Conservation (phyloP, 2,113 vertebrate genomes). For the Urocitellus parryii region DNA sequence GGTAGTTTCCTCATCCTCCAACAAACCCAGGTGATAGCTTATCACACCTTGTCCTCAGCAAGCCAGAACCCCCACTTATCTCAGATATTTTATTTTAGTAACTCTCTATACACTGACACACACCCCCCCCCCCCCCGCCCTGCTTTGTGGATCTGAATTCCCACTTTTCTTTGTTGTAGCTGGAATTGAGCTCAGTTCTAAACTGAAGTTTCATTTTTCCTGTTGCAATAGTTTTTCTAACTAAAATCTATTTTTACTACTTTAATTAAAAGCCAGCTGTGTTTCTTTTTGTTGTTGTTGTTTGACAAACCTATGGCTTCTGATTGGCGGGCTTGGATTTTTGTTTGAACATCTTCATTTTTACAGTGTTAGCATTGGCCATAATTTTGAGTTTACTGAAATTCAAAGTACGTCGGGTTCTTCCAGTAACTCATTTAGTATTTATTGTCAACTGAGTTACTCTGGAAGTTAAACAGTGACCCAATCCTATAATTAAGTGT, state of each 20-base stretch:
- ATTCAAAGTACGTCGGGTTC: background rate
- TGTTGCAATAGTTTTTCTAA: background rate
- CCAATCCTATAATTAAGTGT: background rate
- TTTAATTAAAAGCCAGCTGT: background rate
- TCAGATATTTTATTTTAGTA: too few species aligned
- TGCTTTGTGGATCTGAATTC: background rate
- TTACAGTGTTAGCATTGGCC: background rate
- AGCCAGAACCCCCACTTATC: background rate
- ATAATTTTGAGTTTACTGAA: slow-evolving; percentile 23
- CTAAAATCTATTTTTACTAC: background rate
- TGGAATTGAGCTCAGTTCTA: background rate
- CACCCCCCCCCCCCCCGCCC: accelerated
- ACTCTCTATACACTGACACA: background rate
- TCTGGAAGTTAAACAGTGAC: background rate
- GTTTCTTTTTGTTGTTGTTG: background rate
- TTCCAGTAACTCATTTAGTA: background rate
- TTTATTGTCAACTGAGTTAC: background rate
- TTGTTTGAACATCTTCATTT: slow-evolving; percentile 1
- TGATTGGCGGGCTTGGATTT: background rate
- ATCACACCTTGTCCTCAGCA: background rate
- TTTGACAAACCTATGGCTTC: background rate
- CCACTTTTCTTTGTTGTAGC: background rate
- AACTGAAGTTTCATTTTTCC: background rate
- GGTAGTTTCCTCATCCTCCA: background rate
- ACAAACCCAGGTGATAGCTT: background rate